Percentiles rank a stretch among this genome's conserved stretches.
Conservation (phyloP, 2,797 vertebrate species). For the Amniataba percoides region DNA sequence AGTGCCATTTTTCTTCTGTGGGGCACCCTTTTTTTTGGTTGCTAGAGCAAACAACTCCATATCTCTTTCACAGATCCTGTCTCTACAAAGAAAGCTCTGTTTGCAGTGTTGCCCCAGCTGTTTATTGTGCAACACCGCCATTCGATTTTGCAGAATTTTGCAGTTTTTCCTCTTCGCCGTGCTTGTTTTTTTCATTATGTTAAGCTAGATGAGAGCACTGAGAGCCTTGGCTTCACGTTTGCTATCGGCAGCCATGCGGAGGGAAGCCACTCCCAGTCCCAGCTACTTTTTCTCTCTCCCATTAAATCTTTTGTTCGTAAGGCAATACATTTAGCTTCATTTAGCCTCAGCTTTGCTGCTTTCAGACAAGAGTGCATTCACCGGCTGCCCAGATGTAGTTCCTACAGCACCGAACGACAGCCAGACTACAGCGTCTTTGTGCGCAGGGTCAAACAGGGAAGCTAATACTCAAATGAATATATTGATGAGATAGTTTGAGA, state of each 20-base stretch:
- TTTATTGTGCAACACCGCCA: constrained; percentile 67
- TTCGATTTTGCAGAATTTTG: constrained; percentile 73
- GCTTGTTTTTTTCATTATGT: constrained; percentile 70
- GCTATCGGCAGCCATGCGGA: constrained; percentile 43
- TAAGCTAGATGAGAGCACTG: constrained; percentile 56
- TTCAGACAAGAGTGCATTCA: constrained; percentile 57
- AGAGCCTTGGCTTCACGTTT: constrained; percentile 53
- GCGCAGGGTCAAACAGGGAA: constrained; percentile 65
- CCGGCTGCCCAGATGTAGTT: constrained; percentile 45
- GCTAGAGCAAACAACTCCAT: constrained; percentile 67
- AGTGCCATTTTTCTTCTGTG: constrained; percentile 54
- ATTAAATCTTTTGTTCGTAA: constrained; percentile 62
- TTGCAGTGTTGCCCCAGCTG: constrained; percentile 70
- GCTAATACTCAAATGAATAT: constrained; percentile 68
- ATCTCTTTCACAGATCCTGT: constrained; percentile 69
- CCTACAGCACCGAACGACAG: constrained; percentile 28
- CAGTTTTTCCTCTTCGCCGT: constrained; percentile 52
- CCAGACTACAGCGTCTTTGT: constrained; percentile 56
- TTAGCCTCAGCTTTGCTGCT: constrained; percentile 53
- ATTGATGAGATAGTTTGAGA: constrained; percentile 69
- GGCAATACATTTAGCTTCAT: constrained; percentile 47
- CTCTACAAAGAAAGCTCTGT: constrained; percentile 74
- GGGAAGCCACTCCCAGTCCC: constrained; percentile 45
- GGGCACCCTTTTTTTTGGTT: constrained; percentile 55
- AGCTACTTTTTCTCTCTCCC: constrained; percentile 33